Evolutionary conservation across 2,797 vertebrate species (phyloP).

Genomic region (Crocidura indochinensis): DNA sequence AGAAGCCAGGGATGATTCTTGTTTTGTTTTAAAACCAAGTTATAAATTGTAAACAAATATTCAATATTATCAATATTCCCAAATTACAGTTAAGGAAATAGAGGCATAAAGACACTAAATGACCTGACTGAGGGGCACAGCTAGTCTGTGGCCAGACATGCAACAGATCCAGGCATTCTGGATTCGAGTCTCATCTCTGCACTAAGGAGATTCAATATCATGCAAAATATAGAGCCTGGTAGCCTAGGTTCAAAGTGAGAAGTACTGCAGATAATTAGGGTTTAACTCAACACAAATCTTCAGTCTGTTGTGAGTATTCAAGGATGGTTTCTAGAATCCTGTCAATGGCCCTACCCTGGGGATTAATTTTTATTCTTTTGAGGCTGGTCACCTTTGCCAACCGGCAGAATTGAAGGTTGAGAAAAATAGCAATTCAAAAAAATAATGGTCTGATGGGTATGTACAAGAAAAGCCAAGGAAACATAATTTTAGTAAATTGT

Average conservation of each 20-base stretch:
- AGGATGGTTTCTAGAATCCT: neutral
- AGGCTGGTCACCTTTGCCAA: conserved; percentile 1
- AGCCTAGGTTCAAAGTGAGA: conserved; percentile 32
- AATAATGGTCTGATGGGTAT: neutral
- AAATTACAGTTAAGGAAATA: conserved; percentile 46
- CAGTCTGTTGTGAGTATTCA: neutral
- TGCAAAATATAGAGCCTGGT: neutral
- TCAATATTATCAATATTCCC: neutral
- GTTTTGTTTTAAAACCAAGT: too few species aligned
- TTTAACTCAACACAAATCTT: neutral
- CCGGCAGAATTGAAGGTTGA: conserved; percentile 51
- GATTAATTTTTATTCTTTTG: conserved; percentile 30
- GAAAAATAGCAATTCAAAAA: conserved; percentile 22
- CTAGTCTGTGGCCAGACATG: neutral
- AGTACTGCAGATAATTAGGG: neutral
- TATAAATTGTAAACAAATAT: too few species aligned
- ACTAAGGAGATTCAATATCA: accelerated
- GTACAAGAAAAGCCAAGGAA: conserved; percentile 8
- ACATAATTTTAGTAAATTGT: neutral
- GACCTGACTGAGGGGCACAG: neutral
- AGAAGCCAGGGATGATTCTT: neutral
- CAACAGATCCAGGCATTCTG: neutral
- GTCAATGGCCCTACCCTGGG: neutral
- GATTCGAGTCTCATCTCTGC: neutral
- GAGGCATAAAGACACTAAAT: conserved; percentile 35